Conservation (phyloP, 1,140 invertebrate species). For the Drosophila pseudoananassae region DNA sequence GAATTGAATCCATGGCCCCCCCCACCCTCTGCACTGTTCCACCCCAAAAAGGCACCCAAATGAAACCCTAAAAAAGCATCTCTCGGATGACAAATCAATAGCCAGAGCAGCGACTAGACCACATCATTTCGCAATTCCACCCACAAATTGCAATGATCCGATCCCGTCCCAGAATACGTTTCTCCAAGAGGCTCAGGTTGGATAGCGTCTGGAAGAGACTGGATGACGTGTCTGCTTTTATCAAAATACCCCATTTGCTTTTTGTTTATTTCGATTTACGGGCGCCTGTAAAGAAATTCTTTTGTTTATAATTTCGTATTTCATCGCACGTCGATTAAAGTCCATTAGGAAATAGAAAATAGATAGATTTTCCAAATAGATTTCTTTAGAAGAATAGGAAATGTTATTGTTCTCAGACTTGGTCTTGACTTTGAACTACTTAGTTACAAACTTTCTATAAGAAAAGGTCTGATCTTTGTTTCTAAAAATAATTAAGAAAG, state of each 20-base stretch:
- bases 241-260: background rate
- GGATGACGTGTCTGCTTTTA: background rate
- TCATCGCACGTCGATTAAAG: background rate
- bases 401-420: background rate
- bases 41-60: background rate
- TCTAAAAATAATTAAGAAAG: background rate
- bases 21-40: background rate
- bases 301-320: conserved; percentile 4
- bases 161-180: background rate
- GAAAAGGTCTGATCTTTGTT: background rate
- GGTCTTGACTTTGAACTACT: conserved; percentile 33
- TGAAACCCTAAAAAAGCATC: conserved; percentile 40
- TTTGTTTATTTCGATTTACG: background rate
- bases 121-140: conserved; percentile 44
- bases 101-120: background rate
- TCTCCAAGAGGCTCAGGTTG: background rate
- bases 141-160: conserved; percentile 21
- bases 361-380: too few relatives aligned
- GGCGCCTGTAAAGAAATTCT: background rate
- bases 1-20: conserved; percentile 2
- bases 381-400: too few relatives aligned
- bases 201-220: background rate
- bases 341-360: background rate
- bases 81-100: conserved; percentile 38
- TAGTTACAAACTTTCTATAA: background rate